Base-by-base conservation (phyloP, 2,113 vertebrate genomes). In the Mustela nigripes region DNA sequence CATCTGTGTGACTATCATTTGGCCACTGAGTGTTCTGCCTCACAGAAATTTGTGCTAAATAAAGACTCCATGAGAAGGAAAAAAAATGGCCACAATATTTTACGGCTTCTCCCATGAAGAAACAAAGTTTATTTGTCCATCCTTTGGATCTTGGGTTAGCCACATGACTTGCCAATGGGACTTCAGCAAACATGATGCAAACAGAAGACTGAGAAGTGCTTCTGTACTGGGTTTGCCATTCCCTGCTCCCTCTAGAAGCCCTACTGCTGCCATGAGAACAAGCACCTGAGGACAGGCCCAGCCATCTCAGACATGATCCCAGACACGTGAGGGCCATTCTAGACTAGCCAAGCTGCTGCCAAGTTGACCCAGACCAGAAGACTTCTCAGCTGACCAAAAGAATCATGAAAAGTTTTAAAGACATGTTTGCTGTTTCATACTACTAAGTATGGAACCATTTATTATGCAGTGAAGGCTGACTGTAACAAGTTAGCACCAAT, bases 401-500 rank as follows among this genome's bases (percentile, higher is more conserved):
- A 36, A 36, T 39, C 31, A 4, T 1, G 36, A 22, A 36, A 56
- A 39, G 11, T 19, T 58, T 58, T 21, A 39, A 82, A 48, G 21
- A 1, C 12, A 11, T 1, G 1, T 28, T 63, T 24, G 58, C 58
- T n/a, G 19, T 60, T 39, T 60, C 4, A 48, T 7, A 2, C 15
- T 19, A 15, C 21, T 50, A 15, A 9, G 14, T 48, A 39, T 11
- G 16, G 36, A 63, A 33, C 53, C 45, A 18, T 24, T 79, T 62
- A 31, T 84, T 89, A 19, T 0, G 2, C 78, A 28, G 84, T 84
- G 45, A 6, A 92, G 19, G 39, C 81, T 39, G 14, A 31, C 82
- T 14, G 36, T 48, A 5, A 16, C 48, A 60, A 21, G 24, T 14
- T 3, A 36, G 48, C 48, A 0, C 63, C 26, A 1, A 21, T 0